Conservation (phyloP, 2,113 vertebrate species). For the Xiphorhynchus elegans region DNA sequence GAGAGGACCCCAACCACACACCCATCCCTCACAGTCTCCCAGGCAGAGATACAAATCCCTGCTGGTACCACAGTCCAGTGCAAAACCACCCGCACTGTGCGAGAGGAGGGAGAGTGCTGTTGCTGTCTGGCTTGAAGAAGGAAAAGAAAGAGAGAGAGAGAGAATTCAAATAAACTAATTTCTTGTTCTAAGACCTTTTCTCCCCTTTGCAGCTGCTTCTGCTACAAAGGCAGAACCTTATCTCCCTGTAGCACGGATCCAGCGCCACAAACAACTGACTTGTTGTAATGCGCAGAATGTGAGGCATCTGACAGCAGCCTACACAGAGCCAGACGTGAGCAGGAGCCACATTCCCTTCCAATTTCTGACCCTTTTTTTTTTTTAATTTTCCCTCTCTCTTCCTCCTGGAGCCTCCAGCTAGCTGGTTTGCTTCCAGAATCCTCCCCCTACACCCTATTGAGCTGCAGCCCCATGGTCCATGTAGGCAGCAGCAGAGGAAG, state of each 20-base stretch:
- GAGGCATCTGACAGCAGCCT: slow-evolving; percentile 19
- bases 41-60: neutral
- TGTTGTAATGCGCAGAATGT: slow-evolving; percentile 31
- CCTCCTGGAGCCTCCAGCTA: neutral
- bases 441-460: neutral
- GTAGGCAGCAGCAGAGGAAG: neutral
- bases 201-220: slow-evolving; percentile 57
- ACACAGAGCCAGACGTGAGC: neutral
- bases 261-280: slow-evolving; percentile 33
- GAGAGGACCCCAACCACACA: fast-evolving
- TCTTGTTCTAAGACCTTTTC: slow-evolving; percentile 61
- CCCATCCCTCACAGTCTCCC: fast-evolving
- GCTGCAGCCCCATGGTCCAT: fast-evolving
- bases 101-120: neutral
- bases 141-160: neutral
- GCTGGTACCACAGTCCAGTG: neutral
- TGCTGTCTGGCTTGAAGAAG: neutral
- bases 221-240: slow-evolving; percentile 68
- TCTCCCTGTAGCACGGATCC: slow-evolving; percentile 48
- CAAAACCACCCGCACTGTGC: fast-evolving
- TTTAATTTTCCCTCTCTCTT: neutral
- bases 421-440: neutral
- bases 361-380: neutral
- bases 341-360: neutral
- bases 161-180: slow-evolving; percentile 64